These are phyloP conservation scores for Periplaneta americana DNA, from an alignment of 1,140 invertebrate genomes.

Conservation along the genomic window DNA sequence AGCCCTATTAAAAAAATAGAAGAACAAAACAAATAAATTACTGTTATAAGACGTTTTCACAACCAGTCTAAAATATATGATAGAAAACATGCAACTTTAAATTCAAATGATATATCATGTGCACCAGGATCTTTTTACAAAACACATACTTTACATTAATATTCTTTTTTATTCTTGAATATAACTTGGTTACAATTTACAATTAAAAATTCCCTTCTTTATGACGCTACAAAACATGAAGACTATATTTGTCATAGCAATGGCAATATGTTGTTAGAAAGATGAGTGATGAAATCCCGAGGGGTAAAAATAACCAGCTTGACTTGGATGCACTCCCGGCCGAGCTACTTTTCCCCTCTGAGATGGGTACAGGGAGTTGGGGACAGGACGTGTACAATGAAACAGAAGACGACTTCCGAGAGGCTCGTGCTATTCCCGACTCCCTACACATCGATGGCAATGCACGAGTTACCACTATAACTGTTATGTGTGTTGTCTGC, in stretches of 20 bases:
- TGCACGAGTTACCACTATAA: not conserved
- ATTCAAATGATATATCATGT: not conserved
- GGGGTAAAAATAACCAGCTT: not conserved
- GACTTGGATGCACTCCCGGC: not conserved
- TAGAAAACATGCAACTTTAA: not conserved
- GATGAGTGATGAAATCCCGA: not conserved
- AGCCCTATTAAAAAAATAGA: not conserved
- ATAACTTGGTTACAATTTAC: conserved; percentile 21
- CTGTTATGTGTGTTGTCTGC: not conserved
- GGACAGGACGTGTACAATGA: not conserved
- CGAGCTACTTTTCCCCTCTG: not conserved
- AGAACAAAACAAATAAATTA: not conserved
- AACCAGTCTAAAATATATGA: not conserved
- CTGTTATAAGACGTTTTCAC: not conserved
- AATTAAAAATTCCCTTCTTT: conserved; percentile 20
- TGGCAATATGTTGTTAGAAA: conserved; percentile 1
- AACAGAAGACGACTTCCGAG: not conserved
- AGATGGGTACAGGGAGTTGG: not conserved
- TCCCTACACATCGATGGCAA: not conserved
- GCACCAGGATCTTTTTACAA: not conserved
- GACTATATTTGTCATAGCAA: conserved; percentile 6
- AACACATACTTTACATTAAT: not conserved
- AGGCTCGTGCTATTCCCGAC: not conserved
- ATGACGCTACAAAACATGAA: conserved; percentile 21
- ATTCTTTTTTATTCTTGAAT: conserved; percentile 18